Conservation (phyloP, 2,888 invertebrate genomes). For the Tetanocera ferruginea region DNA sequence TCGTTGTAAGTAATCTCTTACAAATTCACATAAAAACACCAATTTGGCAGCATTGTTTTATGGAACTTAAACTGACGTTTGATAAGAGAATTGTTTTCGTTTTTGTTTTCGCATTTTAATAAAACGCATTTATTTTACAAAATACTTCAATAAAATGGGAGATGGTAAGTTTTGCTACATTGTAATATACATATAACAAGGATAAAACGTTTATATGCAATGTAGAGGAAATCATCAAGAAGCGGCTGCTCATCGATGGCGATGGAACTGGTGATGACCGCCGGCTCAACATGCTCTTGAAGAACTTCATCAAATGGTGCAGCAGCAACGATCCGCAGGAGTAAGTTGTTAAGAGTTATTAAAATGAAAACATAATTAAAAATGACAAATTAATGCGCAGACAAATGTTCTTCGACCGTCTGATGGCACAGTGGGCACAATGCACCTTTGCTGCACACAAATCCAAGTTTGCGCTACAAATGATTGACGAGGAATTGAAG, state of each 20-base stretch:
- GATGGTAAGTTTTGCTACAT: slow-evolving; percentile 15
- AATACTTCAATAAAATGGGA: slow-evolving; percentile 18
- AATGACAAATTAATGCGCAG: slow-evolving; percentile 63
- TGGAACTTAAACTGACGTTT: slow-evolving; percentile 1
- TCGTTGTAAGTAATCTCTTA: too few species aligned
- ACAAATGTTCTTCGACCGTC: slow-evolving; percentile 80
- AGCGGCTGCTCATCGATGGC: slow-evolving; percentile 92
- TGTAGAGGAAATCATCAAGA: slow-evolving; percentile 92
- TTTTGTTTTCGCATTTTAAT: background rate
- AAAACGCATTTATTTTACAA: background rate
- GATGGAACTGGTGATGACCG: slow-evolving; percentile 97
- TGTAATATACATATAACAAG: background rate
- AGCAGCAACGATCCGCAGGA: slow-evolving; percentile 76
- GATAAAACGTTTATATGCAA: background rate
- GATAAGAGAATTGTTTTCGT: background rate
- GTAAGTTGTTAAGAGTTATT: slow-evolving; percentile 66
- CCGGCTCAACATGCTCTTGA: slow-evolving; percentile 84
- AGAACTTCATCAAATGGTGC: slow-evolving; percentile 86
- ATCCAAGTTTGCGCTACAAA: slow-evolving; percentile 81
- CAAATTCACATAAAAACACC: background rate
- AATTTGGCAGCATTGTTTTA: background rate
- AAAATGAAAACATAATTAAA: slow-evolving; percentile 6
- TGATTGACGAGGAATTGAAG: slow-evolving; percentile 86
- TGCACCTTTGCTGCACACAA: slow-evolving; percentile 90
- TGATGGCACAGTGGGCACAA: slow-evolving; percentile 85